Conservation (phyloP, 23 tunicate species). For the Phallusia fumigata region DNA sequence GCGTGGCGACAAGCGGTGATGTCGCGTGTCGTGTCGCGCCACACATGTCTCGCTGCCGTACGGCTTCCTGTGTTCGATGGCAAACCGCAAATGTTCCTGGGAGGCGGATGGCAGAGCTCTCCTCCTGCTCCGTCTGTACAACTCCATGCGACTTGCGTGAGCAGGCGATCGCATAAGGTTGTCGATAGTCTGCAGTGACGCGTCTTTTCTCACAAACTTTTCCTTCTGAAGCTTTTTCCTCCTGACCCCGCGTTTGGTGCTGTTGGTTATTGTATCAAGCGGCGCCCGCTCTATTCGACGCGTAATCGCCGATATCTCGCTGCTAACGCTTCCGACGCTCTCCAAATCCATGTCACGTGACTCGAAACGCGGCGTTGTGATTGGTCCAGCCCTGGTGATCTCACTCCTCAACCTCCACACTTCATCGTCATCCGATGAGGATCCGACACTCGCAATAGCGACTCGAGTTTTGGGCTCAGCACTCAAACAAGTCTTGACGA, state of each 20-base stretch:
- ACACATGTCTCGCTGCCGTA: slow-evolving; percentile 12
- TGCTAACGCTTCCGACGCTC: slow-evolving; percentile 1
- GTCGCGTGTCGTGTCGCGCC: slow-evolving; percentile 5
- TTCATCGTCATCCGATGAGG: not conserved
- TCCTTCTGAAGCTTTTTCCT: not conserved
- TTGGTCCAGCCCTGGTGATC: not conserved
- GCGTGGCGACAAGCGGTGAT: not conserved
- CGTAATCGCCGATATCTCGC: not conserved
- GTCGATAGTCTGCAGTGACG: slow-evolving; percentile 1
- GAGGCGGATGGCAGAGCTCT: slow-evolving; percentile 13
- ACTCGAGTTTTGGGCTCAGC: not conserved
- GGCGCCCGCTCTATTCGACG: not conserved
- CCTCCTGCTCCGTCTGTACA: slow-evolving; percentile 26
- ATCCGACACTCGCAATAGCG: not conserved
- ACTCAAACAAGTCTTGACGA: slow-evolving; percentile 11
- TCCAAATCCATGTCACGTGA: not conserved
- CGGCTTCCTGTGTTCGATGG: not conserved
- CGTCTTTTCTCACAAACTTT: not conserved
- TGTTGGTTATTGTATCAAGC: no score
- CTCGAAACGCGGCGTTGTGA: not conserved
- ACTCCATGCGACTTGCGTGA: not conserved
- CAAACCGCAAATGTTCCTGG: not conserved
- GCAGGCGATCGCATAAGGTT: slow-evolving; percentile 1
- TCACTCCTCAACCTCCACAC: slow-evolving; percentile 2
- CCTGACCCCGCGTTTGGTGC: no score